Base-by-base conservation (phyloP, 2,888 invertebrate genomes). In the Disparrhopalites patrizii region DNA sequence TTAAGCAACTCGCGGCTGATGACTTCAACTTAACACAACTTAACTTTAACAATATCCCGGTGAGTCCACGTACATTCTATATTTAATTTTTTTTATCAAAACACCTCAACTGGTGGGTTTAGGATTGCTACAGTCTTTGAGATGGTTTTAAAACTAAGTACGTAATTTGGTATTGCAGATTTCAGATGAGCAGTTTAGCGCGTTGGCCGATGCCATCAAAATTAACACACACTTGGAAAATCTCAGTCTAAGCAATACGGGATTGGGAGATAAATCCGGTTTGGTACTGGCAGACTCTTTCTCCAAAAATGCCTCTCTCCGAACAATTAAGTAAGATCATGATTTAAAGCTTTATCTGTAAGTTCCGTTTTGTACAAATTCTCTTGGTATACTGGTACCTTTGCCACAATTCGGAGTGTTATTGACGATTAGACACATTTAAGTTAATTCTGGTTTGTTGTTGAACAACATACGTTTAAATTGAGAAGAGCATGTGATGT, bases 31-130 rank as follows among this genome's bases (percentile, higher is more conserved):
- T 94, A 78, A 88, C 87, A 79, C 92, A 93, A 82, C 87, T 99
- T 80, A 99, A 99, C 83, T 92, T 96, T 85, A 99, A 99, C 84
- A 99, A 99, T 83, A 98, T 99, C 83, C 96, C 93, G 87, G 97
- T 96, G 79, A 76, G 76, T 69, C 31, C 10, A n/a, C n/a, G n/a
- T n/a, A n/a, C n/a, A n/a, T n/a, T n/a, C n/a, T n/a, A n/a, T n/a
- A n/a, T n/a, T n/a, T n/a, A n/a, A n/a, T n/a, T n/a, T n/a, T n/a
- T n/a, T n/a, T n/a, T n/a, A n/a, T n/a, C n/a, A n/a, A n/a, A n/a
- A n/a, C n/a, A n/a, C n/a, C 15, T 38, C 15, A 15, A 13, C 38
- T 38, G 10, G 10, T 10, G 38, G 13, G 15, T 15, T 38, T 38
- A 10, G 15, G 15, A 13, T 38, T 38, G 38, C 38, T n/a, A n/a